Conservation (phyloP, 1,140 invertebrate genomes). For the Conus ventricosus region DNA sequence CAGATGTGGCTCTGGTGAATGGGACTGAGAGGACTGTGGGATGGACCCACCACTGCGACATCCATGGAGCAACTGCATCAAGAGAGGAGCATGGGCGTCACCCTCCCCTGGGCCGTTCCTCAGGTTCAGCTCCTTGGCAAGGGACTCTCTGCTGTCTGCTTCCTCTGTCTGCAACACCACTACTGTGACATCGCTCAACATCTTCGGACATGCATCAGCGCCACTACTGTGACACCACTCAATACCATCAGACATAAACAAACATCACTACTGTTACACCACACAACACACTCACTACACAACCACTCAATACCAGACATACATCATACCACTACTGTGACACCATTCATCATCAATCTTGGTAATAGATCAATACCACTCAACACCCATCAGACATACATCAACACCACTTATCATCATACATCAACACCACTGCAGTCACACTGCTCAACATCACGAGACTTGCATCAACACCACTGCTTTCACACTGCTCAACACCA, state of each 20-base stretch:
- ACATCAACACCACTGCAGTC: not conserved
- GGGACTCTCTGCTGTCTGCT: not conserved
- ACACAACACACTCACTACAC: not conserved
- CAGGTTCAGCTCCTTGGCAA: conserved; percentile 25
- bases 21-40: not conserved
- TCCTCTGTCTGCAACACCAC: conserved; percentile 1
- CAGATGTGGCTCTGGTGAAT: not conserved
- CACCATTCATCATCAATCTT: no score
- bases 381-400: not conserved
- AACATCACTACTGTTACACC: not conserved
- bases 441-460: not conserved
- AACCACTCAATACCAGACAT: not conserved
- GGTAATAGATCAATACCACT: not conserved
- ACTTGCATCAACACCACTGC: not conserved
- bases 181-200: not conserved
- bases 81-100: not conserved
- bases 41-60: not conserved
- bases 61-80: conserved; percentile 11
- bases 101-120: not conserved
- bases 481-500: not conserved
- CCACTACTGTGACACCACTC: not conserved
- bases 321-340: no score
- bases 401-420: not conserved
- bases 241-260: not conserved
- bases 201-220: not conserved